Evolutionary conservation across 2,113 vertebrate genomes (phyloP).

Genomic region (Sinocyclocheilus anophthalmus): DNA sequence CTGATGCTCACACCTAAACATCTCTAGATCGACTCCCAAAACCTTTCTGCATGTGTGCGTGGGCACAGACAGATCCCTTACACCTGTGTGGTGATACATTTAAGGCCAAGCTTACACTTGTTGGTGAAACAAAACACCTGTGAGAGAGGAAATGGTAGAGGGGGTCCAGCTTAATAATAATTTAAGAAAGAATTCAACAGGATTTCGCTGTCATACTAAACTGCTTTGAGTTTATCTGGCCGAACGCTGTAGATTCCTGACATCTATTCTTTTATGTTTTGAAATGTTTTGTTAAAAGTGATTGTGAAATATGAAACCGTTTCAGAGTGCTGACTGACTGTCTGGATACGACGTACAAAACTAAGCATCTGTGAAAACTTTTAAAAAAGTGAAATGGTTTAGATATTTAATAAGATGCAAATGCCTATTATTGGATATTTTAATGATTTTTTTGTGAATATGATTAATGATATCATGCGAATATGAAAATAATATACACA

Average conservation of each 20-base stretch:
- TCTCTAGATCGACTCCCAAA: background rate
- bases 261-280: background rate
- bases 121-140: constrained; percentile 29
- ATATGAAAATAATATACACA: no score
- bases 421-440: no score
- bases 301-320: background rate
- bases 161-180: background rate
- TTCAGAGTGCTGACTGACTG: background rate
- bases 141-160: constrained; percentile 2
- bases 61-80: background rate
- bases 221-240: background rate
- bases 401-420: no score
- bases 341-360: background rate
- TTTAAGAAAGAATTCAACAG: background rate
- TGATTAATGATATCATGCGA: no score
- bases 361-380: background rate
- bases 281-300: background rate
- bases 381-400: no score
- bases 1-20: background rate
- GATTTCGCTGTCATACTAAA: background rate
- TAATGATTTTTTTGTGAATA: no score
- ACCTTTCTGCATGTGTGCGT: background rate
- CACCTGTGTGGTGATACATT: background rate
- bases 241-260: background rate
- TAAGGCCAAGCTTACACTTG: constrained; percentile 2